phyloP scores from a whole-genome alignment of 2,113 vertebrate genomes.

The Clarias magur region DNA sequence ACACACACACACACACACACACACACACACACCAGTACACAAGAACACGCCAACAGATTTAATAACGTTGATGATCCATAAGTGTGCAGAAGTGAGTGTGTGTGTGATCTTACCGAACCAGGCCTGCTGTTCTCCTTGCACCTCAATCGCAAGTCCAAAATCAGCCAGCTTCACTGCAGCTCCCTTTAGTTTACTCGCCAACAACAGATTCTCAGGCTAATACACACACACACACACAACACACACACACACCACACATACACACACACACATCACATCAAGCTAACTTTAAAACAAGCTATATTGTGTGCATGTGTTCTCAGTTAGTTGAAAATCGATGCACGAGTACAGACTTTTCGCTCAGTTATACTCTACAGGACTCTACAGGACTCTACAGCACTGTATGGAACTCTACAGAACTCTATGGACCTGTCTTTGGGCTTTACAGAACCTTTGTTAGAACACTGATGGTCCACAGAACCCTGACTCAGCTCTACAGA shows the following conservation, averaged over 20 bases:
- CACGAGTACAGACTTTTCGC: no score
- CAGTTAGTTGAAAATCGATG: no score
- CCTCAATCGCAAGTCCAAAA: constrained; percentile 79
- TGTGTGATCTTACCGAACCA: constrained; percentile 74
- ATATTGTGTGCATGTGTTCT: not conserved
- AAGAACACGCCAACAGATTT: not conserved
- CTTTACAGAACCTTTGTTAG: no score
- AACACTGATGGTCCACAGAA: no score
- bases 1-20: constrained; percentile 7
- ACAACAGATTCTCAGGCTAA: constrained; percentile 80
- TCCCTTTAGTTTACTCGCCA: constrained; percentile 81
- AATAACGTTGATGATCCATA: not conserved
- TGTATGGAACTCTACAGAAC: no score
- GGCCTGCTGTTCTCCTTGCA: constrained; percentile 79
- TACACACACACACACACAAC: constrained; percentile 52
- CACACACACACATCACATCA: constrained; percentile 49
- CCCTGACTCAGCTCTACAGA: no score
- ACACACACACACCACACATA: constrained; percentile 50
- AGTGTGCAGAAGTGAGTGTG: not conserved
- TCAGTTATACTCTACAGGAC: no score
- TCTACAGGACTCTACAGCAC: no score
- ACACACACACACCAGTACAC: not conserved
- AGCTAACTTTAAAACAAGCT: not conserved
- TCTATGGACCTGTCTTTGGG: no score
- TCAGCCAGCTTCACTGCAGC: constrained; percentile 80